A percentile compares a stretch with the other conserved stretches of the same genome.
These are phyloP conservation scores for Chloroclystis v-ata DNA, from an alignment of 2,888 invertebrate species.

Conservation along the genomic window DNA sequence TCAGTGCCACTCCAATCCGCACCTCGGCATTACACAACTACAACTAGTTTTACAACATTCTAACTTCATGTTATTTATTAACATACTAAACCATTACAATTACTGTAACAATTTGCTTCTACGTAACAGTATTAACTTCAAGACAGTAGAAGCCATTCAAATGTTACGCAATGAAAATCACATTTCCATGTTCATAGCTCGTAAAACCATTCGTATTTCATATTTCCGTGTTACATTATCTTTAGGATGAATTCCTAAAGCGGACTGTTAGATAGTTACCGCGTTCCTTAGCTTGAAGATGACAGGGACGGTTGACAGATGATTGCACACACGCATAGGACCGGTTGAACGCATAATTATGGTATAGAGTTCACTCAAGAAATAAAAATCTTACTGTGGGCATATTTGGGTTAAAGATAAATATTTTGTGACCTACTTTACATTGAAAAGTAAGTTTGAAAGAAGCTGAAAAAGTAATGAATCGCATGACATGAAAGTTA, in stretches of 20 bases:
- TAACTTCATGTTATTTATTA: conserved; percentile 18
- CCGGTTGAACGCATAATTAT: conserved; percentile 30
- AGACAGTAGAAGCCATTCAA: conserved; percentile 31
- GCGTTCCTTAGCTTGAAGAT: background rate
- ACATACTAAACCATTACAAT: conserved; percentile 1
- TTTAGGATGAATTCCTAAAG: conserved; percentile 23
- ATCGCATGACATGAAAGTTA: no score
- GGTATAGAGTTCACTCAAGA: background rate
- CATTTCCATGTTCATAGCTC: conserved; percentile 17
- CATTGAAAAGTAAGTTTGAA: no score
- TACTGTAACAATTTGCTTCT: conserved; percentile 6
- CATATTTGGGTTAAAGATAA: no score
- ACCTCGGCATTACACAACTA: conserved; percentile 22
- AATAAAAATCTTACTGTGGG: no score
- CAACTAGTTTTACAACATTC: conserved; percentile 31
- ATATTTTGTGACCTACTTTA: no score
- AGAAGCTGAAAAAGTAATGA: no score
- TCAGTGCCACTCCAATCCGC: conserved; percentile 21
- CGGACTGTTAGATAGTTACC: conserved; percentile 3
- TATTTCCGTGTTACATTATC: conserved; percentile 21
- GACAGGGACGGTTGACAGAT: conserved; percentile 49
- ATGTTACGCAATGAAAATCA: conserved; percentile 24
- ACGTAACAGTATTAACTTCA: conserved; percentile 10
- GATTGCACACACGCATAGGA: conserved; percentile 48
- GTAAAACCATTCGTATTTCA: conserved; percentile 16